Evolutionary conservation across 2,113 vertebrate species (phyloP).

Genomic region (Tyto alba): DNA sequence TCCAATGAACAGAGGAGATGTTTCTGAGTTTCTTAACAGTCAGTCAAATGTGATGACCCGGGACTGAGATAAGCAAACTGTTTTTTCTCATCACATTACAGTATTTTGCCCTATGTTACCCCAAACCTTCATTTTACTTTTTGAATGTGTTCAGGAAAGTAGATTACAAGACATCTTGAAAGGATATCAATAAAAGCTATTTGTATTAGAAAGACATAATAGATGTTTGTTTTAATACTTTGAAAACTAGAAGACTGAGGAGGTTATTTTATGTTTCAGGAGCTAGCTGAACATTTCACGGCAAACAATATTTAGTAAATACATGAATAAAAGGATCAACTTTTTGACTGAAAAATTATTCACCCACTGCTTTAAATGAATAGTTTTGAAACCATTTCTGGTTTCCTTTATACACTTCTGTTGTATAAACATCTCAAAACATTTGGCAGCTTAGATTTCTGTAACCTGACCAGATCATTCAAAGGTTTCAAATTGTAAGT

Average conservation of each 20-base stretch:
- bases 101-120: background rate
- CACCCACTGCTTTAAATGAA: background rate
- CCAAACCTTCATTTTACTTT: background rate
- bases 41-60: background rate
- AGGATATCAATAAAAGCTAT: background rate
- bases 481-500: background rate
- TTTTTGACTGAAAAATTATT: background rate
- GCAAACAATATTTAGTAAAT: background rate
- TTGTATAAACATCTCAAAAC: background rate
- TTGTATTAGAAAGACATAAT: background rate
- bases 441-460: background rate
- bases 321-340: background rate
- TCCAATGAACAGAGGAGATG: background rate
- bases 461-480: background rate
- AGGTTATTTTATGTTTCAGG: background rate
- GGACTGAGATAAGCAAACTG: background rate
- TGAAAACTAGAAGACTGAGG: background rate
- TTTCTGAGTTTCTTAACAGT: background rate
- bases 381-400: background rate
- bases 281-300: background rate
- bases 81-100: background rate
- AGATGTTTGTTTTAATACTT: background rate
- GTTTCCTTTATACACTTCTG: background rate
- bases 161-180: background rate
- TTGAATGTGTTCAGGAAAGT: background rate